phyloP scores from a whole-genome alignment of 1,140 invertebrate genomes.

The Whitmania pigra region DNA sequence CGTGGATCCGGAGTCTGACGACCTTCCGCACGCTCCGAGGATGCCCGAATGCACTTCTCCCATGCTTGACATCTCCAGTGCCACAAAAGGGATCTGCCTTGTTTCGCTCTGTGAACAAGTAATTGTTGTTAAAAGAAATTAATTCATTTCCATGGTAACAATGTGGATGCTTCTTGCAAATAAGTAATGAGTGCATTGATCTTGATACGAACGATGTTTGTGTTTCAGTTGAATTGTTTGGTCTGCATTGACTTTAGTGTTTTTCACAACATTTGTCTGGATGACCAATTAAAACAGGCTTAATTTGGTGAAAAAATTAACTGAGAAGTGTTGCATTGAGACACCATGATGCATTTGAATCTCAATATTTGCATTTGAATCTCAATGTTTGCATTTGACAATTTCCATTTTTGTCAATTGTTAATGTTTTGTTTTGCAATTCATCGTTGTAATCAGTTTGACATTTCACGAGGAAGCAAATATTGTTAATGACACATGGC shows the following conservation, averaged over 20 bases:
- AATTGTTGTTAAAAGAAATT: background rate
- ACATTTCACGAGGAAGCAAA: no score
- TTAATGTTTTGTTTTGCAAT: no score
- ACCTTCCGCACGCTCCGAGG: constrained; percentile 16
- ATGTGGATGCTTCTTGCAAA: background rate
- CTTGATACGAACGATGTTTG: background rate
- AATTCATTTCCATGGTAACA: background rate
- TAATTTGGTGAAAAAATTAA: no score
- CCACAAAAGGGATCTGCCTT: constrained; percentile 29
- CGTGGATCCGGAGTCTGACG: background rate
- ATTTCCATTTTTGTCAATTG: no score
- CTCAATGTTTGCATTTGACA: no score
- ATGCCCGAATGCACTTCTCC: constrained; percentile 27
- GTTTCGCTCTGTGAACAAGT: constrained; percentile 28
- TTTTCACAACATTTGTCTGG: background rate
- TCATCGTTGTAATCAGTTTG: no score
- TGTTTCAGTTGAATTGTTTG: background rate
- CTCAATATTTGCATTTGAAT: no score
- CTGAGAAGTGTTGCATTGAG: no score
- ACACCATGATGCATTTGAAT: no score
- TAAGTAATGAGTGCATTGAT: constrained; percentile 26
- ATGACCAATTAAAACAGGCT: constrained; percentile 6
- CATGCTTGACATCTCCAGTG: constrained; percentile 29
- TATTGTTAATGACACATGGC: no score
- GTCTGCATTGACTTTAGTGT: no score